Evolutionary conservation across 2,888 invertebrate genomes (phyloP).

Genomic region (Pollenia griseotomentosa): DNA sequence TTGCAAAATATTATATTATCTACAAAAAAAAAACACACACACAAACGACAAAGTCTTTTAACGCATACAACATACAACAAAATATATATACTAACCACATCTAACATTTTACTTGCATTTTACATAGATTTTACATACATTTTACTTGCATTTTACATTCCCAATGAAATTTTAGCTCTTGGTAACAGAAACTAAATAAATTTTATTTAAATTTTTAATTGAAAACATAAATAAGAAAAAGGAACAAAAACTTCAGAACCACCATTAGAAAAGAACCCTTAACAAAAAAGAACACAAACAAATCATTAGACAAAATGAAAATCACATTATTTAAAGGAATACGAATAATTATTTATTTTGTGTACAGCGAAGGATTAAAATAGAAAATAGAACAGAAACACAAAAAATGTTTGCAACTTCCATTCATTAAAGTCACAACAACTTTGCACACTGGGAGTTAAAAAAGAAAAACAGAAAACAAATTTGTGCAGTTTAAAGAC

Average conservation of each 20-base stretch:
- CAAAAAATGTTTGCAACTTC: conserved; percentile 56
- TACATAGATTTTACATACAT: background rate
- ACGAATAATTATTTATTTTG: conserved; percentile 51
- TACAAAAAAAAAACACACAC: too few relatives aligned
- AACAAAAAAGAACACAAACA: conserved; percentile 31
- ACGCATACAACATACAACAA: too few relatives aligned
- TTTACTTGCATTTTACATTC: conserved; percentile 40
- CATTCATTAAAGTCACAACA: conserved; percentile 56
- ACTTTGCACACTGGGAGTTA: background rate
- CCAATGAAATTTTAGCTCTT: conserved; percentile 43
- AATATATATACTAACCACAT: background rate
- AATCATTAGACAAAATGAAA: conserved; percentile 51
- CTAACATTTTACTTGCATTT: conserved; percentile 46
- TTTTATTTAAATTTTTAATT: conserved; percentile 13
- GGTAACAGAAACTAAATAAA: conserved; percentile 49
- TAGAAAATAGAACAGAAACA: conserved; percentile 11
- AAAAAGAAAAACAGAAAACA: too few relatives aligned
- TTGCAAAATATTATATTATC: background rate
- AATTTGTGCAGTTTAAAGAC: too few relatives aligned
- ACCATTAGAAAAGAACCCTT: conserved; percentile 63
- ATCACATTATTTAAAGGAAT: conserved; percentile 59
- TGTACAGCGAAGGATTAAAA: conserved; percentile 33
- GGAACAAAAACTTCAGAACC: conserved; percentile 60
- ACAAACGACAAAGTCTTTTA: too few relatives aligned
- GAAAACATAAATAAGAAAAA: conserved; percentile 40